Base-by-base conservation (phyloP, 1,140 invertebrate species). In the Maconellicoccus hirsutus region DNA sequence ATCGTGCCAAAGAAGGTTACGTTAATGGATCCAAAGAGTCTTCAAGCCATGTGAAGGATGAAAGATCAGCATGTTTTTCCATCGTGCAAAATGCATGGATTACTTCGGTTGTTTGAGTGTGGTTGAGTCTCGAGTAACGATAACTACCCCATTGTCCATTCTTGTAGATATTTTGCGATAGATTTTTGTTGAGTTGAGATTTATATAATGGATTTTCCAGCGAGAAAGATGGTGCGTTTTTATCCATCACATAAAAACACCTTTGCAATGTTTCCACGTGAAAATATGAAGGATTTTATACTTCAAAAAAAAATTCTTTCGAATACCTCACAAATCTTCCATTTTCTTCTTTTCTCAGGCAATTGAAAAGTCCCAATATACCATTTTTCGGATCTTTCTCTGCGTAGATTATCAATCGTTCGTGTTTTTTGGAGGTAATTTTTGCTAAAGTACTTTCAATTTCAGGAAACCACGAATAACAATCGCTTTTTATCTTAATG, bases 41-140 rank as follows among this genome's bases (percentile, higher is more conserved):
- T 84, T 70, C 71, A 83, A 81, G 70, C 85, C 88, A 79, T 90
- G 80, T 0, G 94, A 80, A 95, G 95, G 98, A 12, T 80, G 84
- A 0, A 98, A 77, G 39, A 89, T 89, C 0, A 88, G 89, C 19
- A 98, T 79, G 78, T 98, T 94, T 70, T 94, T 92, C 74, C 88
- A 84, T 4, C 87, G 87, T 1, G 84, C 74, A 0, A 89, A 86
- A 79, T 95, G 92, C 0, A 89, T 86, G 77, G 85, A 93, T 0
- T 86, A 6, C 79, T 59, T 22, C 80, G 78, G n/a, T 79, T 77
- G 0, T 89, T 74, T 14, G 82, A 77, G n/a, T 3, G 3, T 3
- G 42, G 3, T 52, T 7, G 88, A 77, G 77, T 93, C 85, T 73
- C 93, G 86, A 74, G 92, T 89, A 26, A 86, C 88, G 14, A 16